phyloP scores from a whole-genome alignment of 2,888 invertebrate species.

The Pammene aurita region DNA sequence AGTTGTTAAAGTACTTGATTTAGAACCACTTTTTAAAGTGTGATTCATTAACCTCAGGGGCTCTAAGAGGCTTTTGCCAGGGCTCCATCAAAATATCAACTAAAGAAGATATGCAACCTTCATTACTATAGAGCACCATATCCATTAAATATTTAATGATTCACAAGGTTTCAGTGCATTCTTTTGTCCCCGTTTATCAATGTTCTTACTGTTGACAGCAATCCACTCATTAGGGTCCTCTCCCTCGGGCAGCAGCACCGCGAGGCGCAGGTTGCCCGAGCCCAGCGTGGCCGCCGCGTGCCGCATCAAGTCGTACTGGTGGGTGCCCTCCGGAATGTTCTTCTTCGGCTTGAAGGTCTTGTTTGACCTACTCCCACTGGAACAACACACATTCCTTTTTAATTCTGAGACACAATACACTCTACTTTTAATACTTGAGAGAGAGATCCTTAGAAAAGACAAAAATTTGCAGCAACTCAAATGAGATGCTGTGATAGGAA shows the following conservation, averaged over 20 bases:
- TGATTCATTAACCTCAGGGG: no score
- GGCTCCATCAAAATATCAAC: no score
- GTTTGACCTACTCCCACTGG: slow-evolving; percentile 94
- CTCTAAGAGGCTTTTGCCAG: no score
- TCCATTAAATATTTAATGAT: no score
- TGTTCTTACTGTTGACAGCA: slow-evolving; percentile 97
- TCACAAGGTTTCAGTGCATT: no score
- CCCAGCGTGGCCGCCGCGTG: slow-evolving; percentile 99
- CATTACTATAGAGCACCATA: no score
- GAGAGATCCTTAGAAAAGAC: background rate
- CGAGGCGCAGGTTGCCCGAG: slow-evolving; percentile 97
- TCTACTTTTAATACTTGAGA: background rate
- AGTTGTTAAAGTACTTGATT: no score
- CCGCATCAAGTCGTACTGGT: slow-evolving; percentile 99
- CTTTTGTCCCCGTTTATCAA: no score
- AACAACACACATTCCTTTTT: slow-evolving; percentile 43
- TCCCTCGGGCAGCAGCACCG: slow-evolving; percentile 98
- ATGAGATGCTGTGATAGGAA: background rate
- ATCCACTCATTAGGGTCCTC: slow-evolving; percentile 99
- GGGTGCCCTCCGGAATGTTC: slow-evolving; percentile 98
- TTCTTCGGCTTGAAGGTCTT: slow-evolving; percentile 99
- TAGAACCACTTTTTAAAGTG: no score
- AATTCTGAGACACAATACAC: background rate
- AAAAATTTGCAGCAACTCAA: background rate
- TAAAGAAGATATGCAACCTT: no score